Base-by-base conservation (phyloP, 2,888 invertebrate species). In the Serrognathus titanus region DNA sequence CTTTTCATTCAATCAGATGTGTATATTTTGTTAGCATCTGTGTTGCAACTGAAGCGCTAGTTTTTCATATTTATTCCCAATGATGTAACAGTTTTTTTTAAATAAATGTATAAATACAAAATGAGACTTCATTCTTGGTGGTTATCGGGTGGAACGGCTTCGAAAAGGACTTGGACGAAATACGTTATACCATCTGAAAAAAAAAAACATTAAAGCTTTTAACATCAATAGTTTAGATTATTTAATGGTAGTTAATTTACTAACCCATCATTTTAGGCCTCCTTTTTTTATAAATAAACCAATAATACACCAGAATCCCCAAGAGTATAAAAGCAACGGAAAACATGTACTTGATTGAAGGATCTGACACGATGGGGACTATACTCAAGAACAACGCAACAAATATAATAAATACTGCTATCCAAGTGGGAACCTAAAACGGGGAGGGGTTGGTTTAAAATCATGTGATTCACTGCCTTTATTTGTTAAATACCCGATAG, bases 271-370 rank as follows among this genome's bases (percentile, higher is more conserved):
- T 77, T 61, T 78, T 78, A 48, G 88, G 86, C 47, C 84, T 81
- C 63, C 81, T 82, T 74, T 84, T 85, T 67, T 85, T 85, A 73
- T 89, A 88, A 40, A 93, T 87, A 71, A 88, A 90, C 54, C 86
- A 80, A 46, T 89, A 85, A 73, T 93, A 93, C 47, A 92, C 83
- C 1, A 82, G 70, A 1, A 86, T 79, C 0, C 92, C 93, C 39
- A 86, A 65, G 0, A 86, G 66, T 54, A 92, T 85, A 71, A 92
- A 92, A 0, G 83, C 79, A 6, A 89, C 75, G 0, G 91, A 90
- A 70, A 89, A 86, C 3, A 92, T 77, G 73, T 91, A 92, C 74
- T 90, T 90, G 0, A 85, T 75, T 2, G 88, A 85, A 0, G 92
- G 92, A 60, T 90, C 85, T 51, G 86, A 83, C 7, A 89, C 78